These are phyloP conservation scores for Leptinotarsa defecta DNA, from an alignment of 1,140 invertebrate genomes.

Conservation along the genomic window DNA sequence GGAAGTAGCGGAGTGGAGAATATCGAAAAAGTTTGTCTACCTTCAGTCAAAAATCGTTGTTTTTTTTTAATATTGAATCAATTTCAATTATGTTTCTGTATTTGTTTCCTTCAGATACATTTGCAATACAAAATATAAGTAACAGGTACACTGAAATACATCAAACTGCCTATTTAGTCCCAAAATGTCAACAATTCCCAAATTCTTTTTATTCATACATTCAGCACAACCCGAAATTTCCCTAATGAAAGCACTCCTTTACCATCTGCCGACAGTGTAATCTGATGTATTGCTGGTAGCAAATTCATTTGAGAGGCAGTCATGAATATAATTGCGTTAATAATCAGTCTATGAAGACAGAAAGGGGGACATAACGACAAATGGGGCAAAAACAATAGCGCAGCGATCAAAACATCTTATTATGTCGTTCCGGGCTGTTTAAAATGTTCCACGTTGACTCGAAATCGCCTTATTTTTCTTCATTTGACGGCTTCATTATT, in stretches of 20 bases:
- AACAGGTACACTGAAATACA: too few relatives aligned
- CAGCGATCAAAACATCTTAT: constrained; percentile 40
- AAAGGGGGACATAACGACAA: constrained; percentile 38
- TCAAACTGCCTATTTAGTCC: too few relatives aligned
- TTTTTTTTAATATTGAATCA: too few relatives aligned
- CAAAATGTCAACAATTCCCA: too few relatives aligned
- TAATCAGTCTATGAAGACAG: constrained; percentile 43
- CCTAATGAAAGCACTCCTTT: neutral
- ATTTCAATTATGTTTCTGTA: too few relatives aligned
- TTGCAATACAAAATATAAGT: too few relatives aligned
- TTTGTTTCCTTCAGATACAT: too few relatives aligned
- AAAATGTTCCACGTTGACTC: neutral
- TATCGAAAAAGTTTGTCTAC: too few relatives aligned
- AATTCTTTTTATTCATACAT: too few relatives aligned
- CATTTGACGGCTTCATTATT: neutral
- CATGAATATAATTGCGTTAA: constrained; percentile 50
- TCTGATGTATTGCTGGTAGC: constrained; percentile 37
- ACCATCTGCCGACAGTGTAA: constrained; percentile 13
- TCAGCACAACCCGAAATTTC: neutral
- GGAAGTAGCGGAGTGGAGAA: too few relatives aligned
- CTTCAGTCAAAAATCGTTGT: too few relatives aligned
- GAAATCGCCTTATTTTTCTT: neutral
- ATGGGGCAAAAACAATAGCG: constrained; percentile 46
- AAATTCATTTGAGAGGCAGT: constrained; percentile 38
- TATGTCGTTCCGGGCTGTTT: constrained; percentile 21